Evolutionary conservation across 1,140 invertebrate genomes (phyloP).

Genomic region (Megalopta genalis): DNA sequence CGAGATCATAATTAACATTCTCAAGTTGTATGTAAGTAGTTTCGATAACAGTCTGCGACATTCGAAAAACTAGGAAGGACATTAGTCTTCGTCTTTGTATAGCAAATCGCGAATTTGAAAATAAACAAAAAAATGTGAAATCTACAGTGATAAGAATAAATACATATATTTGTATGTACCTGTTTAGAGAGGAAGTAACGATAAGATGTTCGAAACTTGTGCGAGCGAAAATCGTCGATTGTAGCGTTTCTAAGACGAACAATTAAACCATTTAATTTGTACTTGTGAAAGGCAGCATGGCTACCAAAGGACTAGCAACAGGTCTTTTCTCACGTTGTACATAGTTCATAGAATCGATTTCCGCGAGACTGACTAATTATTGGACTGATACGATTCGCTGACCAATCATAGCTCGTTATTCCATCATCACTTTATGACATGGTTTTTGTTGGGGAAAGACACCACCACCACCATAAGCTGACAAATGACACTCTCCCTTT

Average conservation of each 20-base stretch:
- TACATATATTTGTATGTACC: slow-evolving; percentile 11
- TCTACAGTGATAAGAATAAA: background rate
- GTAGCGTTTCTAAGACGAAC: background rate
- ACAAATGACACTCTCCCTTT: background rate
- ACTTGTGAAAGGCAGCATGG: background rate
- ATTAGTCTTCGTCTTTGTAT: background rate
- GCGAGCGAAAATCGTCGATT: background rate
- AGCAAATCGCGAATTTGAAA: background rate
- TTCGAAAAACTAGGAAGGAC: slow-evolving; percentile 3
- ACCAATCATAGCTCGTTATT: slow-evolving; percentile 24
- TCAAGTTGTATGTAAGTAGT: too few species aligned
- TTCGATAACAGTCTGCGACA: background rate
- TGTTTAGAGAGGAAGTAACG: background rate
- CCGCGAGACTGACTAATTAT: slow-evolving; percentile 3
- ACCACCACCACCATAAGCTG: background rate
- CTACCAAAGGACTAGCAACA: slow-evolving; percentile 37
- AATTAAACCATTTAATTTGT: slow-evolving; percentile 11
- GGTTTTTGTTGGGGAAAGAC: background rate
- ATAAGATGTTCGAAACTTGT: background rate
- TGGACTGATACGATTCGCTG: slow-evolving; percentile 15
- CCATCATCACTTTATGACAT: background rate
- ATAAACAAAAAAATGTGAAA: background rate
- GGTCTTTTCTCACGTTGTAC: slow-evolving; percentile 2
- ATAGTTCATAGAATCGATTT: slow-evolving; percentile 9
- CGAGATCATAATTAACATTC: background rate